phyloP scores from a whole-genome alignment of 2,888 invertebrate genomes.

The Harpalus rubripes region DNA sequence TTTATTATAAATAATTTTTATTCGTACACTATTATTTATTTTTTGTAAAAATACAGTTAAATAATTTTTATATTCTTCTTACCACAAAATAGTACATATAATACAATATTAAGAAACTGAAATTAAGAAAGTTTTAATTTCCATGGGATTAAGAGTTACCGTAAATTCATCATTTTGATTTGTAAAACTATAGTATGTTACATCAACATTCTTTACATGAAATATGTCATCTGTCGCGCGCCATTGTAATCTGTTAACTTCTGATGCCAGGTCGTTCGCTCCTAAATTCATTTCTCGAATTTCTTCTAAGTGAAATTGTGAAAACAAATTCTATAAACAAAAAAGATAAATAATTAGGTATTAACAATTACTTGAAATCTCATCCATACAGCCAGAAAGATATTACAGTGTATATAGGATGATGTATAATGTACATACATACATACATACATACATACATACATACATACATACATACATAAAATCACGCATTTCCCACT shows the following conservation, averaged over 20 bases:
- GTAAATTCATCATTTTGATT: constrained; percentile 66
- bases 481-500: too few relatives aligned
- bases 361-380: too few relatives aligned
- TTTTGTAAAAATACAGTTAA: background rate
- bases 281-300: constrained; percentile 72
- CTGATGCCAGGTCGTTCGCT: constrained; percentile 77
- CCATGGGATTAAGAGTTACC: constrained; percentile 83
- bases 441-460: too few relatives aligned
- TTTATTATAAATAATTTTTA: too few relatives aligned
- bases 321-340: constrained; percentile 71
- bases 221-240: constrained; percentile 70
- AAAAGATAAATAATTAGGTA: background rate
- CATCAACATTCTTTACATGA: background rate
- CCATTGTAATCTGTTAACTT: constrained; percentile 80
- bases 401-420: too few relatives aligned
- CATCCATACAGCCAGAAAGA: too few relatives aligned
- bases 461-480: too few relatives aligned
- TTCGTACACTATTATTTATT: too few relatives aligned
- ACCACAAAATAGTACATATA: background rate
- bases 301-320: constrained; percentile 70
- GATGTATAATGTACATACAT: too few relatives aligned
- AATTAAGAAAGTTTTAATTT: constrained; percentile 85
- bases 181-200: background rate
- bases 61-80: background rate
- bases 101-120: constrained; percentile 69